Base-by-base conservation (phyloP, 2,888 invertebrate genomes). In the Tenthredo notha region DNA sequence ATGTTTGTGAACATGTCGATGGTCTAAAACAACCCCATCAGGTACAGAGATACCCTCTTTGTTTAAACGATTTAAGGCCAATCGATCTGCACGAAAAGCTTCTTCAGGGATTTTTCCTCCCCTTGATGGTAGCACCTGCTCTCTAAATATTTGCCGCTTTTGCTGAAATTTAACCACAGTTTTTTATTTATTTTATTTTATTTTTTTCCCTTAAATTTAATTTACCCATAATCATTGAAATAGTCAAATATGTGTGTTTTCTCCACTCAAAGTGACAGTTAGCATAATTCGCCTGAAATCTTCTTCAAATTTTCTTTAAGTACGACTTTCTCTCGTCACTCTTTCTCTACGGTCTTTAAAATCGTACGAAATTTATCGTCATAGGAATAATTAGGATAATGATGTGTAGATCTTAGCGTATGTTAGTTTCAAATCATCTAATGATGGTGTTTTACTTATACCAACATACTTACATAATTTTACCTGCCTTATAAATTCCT, bases 101-200 rank as follows among this genome's bases (percentile, higher is more conserved):
- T 95, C 95, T 85, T 95, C 95, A 0, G 96, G 96, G 87, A 96
- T 95, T 91, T 95, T 95, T 0, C 96, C 96, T 58, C 96, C 96
- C 54, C 94, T 93, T 87, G 94, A 94, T 10, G 96, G 96, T 75
- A 95, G 90, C 25, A 96, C 94, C 90, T 96, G 95, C 88, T 96
- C 96, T 25, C 96, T 94, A 92, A 95, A 96, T 87, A 96, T 94
- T 92, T 96, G 95, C 50, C 96, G 94, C 91, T 96, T 96, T 93
- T 94, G 93, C 94, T 94, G 90, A 7, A 82, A 54, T 40, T 40
- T 33, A 6, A 21, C 40, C 40, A 61, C 58, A 21, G 10, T 61
- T 61, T 61, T 61, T 61, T 25, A n/a, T n/a, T n/a, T n/a, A n/a
- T n/a, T n/a, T n/a, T n/a, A n/a, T n/a, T n/a, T n/a, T n/a, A n/a